A percentile compares a stretch with the other conserved stretches of the same genome.
Conservation (phyloP, 2,888 invertebrate genomes). For the Yponomeuta plumbellus region DNA sequence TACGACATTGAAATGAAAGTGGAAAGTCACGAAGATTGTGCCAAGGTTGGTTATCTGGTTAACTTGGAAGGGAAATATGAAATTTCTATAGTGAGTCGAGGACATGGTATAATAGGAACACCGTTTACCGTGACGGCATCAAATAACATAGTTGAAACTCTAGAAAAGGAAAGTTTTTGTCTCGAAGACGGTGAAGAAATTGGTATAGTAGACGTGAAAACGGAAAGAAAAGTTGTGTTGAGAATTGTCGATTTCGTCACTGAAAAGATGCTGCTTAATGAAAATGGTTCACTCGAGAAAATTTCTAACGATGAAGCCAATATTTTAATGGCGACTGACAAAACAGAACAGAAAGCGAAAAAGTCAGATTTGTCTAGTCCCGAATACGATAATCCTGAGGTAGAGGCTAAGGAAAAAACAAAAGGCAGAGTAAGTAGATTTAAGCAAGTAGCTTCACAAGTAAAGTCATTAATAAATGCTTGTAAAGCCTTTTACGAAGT, state of each 20-base stretch:
- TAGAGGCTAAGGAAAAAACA: conserved; percentile 20
- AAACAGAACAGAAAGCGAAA: conserved; percentile 25
- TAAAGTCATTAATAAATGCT: conserved; percentile 49
- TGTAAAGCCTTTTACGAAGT: conserved; percentile 48
- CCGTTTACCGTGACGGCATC: conserved; percentile 73
- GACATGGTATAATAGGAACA: conserved; percentile 76
- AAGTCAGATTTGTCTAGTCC: conserved; percentile 20
- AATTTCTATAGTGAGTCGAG: conserved; percentile 73
- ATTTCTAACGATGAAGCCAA: conserved; percentile 65
- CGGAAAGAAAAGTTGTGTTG: conserved; percentile 65
- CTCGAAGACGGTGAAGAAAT: conserved; percentile 70
- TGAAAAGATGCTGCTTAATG: conserved; percentile 73
- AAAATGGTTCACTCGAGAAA: conserved; percentile 68
- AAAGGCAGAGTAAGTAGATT: conserved; percentile 36
- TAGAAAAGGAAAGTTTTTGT: conserved; percentile 56
- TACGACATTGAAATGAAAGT: conserved; percentile 72
- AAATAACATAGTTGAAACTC: conserved; percentile 46
- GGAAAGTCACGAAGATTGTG: conserved; percentile 61
- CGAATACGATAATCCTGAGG: conserved; percentile 22
- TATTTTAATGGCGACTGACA: conserved; percentile 48
- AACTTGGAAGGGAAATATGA: conserved; percentile 74
- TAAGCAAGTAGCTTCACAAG: conserved; percentile 42
- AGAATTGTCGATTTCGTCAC: conserved; percentile 74
- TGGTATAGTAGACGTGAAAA: conserved; percentile 60
- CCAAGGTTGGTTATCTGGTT: conserved; percentile 70